Percentiles rank a stretch among this genome's conserved stretches.
Conservation (phyloP, 1,140 invertebrate species). For the Lepeophtheirus salmonis region DNA sequence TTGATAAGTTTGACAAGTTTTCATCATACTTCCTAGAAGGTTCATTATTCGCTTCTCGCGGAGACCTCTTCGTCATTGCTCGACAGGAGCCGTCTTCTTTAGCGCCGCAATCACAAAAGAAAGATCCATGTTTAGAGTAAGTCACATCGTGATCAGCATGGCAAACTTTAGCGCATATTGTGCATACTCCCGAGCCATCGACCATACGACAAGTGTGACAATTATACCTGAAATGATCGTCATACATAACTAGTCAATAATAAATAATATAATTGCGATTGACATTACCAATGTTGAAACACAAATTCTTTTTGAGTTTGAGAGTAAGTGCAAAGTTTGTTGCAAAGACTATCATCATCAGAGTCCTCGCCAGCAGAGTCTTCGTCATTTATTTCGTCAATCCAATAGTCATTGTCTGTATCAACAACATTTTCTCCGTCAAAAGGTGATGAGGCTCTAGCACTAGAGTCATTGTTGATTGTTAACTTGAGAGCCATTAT, state of each 20-base stretch:
- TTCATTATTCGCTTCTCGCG: background rate
- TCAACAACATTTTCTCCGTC: constrained; percentile 55
- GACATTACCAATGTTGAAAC: constrained; percentile 68
- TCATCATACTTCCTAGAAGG: background rate
- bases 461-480: background rate
- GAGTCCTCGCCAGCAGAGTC: constrained; percentile 81
- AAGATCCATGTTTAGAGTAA: constrained; percentile 93
- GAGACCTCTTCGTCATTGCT: constrained; percentile 25
- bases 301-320: constrained; percentile 94
- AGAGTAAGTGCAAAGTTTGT: constrained; percentile 90
- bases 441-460: constrained; percentile 43
- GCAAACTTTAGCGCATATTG: constrained; percentile 87
- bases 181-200: constrained; percentile 90
- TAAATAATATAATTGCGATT: too few species aligned
- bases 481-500: constrained; percentile 26
- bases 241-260: too few species aligned
- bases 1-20: background rate
- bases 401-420: constrained; percentile 58
- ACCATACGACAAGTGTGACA: constrained; percentile 97
- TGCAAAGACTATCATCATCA: constrained; percentile 80
- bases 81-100: constrained; percentile 61
- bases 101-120: constrained; percentile 96
- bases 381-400: constrained; percentile 69
- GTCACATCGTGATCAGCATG: constrained; percentile 90
- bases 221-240: constrained; percentile 57